phyloP scores from a whole-genome alignment of 1,140 invertebrate genomes.

The Mamestra configurata region DNA sequence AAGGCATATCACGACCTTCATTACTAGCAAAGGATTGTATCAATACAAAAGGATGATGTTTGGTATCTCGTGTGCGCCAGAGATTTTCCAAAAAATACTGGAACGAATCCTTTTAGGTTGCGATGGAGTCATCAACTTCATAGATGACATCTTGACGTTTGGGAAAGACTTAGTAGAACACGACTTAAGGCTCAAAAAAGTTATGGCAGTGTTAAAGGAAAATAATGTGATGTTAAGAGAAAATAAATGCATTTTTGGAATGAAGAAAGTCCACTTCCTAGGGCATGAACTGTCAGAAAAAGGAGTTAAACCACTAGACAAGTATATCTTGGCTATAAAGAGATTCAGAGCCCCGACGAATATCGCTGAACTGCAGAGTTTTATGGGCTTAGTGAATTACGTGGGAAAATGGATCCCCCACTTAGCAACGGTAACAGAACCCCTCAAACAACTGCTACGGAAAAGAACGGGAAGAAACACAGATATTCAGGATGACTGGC shows the following conservation, averaged over 20 bases:
- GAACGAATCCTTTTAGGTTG: conserved; percentile 55
- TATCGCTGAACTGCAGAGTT: not conserved
- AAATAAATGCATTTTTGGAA: not conserved
- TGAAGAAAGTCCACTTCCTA: not conserved
- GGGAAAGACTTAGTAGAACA: not conserved
- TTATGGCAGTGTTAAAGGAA: not conserved
- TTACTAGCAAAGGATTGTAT: conserved; percentile 58
- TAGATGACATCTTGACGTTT: not conserved
- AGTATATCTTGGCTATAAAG: not conserved
- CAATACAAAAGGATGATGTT: conserved; percentile 58
- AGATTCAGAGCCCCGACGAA: not conserved
- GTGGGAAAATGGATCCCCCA: too few species aligned
- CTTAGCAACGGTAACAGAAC: not conserved
- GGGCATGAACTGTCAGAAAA: not conserved
- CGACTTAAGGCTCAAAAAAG: not conserved
- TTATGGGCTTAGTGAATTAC: too few species aligned
- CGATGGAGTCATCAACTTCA: not conserved
- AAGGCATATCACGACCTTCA: conserved; percentile 63
- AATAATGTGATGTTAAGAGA: not conserved
- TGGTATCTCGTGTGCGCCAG: conserved; percentile 58
- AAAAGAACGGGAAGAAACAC: not conserved
- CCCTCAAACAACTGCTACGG: not conserved
- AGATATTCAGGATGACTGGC: not conserved
- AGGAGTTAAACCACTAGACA: not conserved
- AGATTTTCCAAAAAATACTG: conserved; percentile 62